Evolutionary conservation across 2,797 vertebrate species (phyloP).

Genomic region (Pipistrellus kuhlii): DNA sequence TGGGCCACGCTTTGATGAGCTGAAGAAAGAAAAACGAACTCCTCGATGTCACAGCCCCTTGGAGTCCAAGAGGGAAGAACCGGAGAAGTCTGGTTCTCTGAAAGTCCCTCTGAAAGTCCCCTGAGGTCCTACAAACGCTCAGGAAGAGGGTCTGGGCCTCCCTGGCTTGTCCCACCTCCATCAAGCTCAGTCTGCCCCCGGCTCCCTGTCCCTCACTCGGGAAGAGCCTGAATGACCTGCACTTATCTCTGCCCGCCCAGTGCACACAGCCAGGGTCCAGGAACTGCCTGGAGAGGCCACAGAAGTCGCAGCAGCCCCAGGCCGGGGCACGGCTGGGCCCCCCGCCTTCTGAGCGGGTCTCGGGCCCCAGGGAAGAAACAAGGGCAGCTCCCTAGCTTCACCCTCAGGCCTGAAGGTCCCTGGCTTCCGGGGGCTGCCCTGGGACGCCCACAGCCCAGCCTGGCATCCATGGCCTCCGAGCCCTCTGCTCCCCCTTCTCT

Average conservation of each 20-base stretch:
- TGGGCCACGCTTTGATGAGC: neutral
- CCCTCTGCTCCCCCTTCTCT: neutral
- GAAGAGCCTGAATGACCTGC: neutral
- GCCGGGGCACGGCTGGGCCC: neutral
- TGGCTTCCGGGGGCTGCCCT: neutral
- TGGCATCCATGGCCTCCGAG: neutral
- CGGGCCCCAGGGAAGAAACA: neutral
- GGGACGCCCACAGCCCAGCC: neutral
- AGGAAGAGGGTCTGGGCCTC: neutral
- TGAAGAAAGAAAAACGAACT: neutral
- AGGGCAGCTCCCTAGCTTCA: neutral
- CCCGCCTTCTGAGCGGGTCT: neutral
- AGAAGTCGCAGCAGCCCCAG: neutral
- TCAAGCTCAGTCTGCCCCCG: neutral
- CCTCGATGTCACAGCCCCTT: neutral
- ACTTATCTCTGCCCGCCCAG: neutral
- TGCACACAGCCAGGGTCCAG: neutral
- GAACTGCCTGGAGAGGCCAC: neutral
- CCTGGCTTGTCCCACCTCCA: neutral
- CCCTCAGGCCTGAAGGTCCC: neutral
- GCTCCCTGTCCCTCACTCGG: neutral
- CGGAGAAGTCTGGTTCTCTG: neutral
- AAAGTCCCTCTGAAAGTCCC: neutral
- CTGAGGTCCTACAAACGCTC: neutral
- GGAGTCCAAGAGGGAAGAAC: neutral